A percentile compares a stretch with the other conserved stretches of the same genome.
phyloP scores from a whole-genome alignment of 2,888 invertebrate genomes.

The Heteromyza rotundicornis region DNA sequence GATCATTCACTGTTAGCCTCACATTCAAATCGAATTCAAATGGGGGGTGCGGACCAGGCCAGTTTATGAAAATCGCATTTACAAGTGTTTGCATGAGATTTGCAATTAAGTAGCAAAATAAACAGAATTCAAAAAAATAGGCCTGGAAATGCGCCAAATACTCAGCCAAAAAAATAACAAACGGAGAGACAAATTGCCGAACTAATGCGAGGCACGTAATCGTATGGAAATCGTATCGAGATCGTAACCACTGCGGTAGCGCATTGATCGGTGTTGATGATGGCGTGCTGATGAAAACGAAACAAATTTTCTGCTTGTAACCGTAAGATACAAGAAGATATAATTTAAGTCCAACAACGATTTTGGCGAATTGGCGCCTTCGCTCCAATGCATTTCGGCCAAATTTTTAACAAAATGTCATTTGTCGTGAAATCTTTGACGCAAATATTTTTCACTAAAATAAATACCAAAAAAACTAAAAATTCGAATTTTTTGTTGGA shows the following conservation, averaged over 20 bases:
- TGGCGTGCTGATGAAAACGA: not conserved
- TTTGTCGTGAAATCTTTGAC: not conserved
- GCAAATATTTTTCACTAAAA: not conserved
- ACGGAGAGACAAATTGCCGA: not conserved
- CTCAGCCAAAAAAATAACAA: not conserved
- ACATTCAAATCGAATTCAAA: too few species aligned
- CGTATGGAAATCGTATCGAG: not conserved
- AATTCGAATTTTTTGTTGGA: not conserved
- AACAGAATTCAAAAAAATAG: not conserved
- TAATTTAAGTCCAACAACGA: not conserved
- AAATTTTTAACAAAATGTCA: not conserved
- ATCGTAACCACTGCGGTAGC: not conserved
- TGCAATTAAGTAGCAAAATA: not conserved
- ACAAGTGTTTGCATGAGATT: not conserved
- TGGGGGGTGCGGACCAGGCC: too few species aligned
- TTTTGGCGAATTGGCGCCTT: not conserved
- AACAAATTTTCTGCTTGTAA: not conserved
- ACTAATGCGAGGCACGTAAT: not conserved
- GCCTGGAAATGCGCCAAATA: not conserved
- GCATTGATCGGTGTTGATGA: not conserved
- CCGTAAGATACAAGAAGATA: too few species aligned
- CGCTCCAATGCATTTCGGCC: not conserved
- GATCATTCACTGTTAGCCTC: too few species aligned
- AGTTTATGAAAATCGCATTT: not conserved
- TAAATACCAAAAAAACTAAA: too few species aligned